Conservation (phyloP, 2,888 invertebrate genomes). For the Cerastis leucographa region DNA sequence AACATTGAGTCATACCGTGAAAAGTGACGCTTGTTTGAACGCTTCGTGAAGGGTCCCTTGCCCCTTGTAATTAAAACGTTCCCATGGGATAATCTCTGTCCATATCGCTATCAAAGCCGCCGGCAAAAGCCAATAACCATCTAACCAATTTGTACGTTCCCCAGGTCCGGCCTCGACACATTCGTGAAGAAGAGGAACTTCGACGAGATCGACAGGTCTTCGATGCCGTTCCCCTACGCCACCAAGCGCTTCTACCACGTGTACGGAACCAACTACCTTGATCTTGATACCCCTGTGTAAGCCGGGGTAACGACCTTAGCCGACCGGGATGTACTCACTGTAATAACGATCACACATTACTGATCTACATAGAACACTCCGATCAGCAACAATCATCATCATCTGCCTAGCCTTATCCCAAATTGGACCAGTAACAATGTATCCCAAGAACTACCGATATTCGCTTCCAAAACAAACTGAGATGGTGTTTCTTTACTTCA, state of each 20-base stretch:
- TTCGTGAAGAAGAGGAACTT: slow-evolving; percentile 91
- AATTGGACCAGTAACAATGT: background rate
- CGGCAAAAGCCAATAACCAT: background rate
- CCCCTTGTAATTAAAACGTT: background rate
- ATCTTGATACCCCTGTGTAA: slow-evolving; percentile 80
- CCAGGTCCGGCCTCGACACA: slow-evolving; percentile 88
- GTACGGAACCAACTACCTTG: slow-evolving; percentile 87
- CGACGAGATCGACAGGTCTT: slow-evolving; percentile 92
- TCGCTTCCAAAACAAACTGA: background rate
- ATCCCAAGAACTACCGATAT: background rate
- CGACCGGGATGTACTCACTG: slow-evolving; percentile 17
- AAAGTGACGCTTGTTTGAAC: no score
- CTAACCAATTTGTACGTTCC: background rate
- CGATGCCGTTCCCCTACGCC: slow-evolving; percentile 85
- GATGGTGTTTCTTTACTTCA: background rate
- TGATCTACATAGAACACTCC: slow-evolving; percentile 13
- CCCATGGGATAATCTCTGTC: background rate
- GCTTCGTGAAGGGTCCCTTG: no score
- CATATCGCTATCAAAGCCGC: background rate
- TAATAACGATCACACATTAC: slow-evolving; percentile 18
- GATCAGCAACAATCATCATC: background rate
- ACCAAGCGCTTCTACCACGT: slow-evolving; percentile 90
- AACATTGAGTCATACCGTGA: no score
- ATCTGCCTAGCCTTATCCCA: no score
- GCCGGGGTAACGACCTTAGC: slow-evolving; percentile 59